phyloP scores from a whole-genome alignment of 2,888 invertebrate genomes.

The Miltochrista miniata region DNA sequence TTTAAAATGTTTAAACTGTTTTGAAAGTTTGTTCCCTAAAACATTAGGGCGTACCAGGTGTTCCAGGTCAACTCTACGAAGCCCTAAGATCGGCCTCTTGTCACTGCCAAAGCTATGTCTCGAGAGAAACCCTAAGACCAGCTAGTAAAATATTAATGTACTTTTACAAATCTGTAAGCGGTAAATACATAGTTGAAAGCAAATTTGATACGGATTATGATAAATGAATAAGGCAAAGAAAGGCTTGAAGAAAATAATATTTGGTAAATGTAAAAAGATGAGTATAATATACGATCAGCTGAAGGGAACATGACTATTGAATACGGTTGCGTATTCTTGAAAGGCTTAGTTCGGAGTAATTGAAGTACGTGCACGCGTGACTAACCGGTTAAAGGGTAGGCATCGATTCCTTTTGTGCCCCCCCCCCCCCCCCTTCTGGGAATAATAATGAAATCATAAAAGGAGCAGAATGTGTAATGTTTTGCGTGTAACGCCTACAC shows the following conservation, averaged over 20 bases:
- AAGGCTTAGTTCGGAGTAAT: constrained; percentile 23
- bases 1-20: too few relatives aligned
- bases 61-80: too few relatives aligned
- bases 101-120: too few relatives aligned
- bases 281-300: constrained; percentile 12
- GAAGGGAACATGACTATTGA: constrained; percentile 18
- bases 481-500: neutral
- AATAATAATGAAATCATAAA: neutral
- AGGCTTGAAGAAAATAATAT: constrained; percentile 20
- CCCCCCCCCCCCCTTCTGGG: too few relatives aligned
- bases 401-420: neutral
- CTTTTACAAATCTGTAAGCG: neutral
- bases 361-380: constrained; percentile 17
- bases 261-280: constrained; percentile 13
- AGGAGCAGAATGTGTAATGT: neutral
- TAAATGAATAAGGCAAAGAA: constrained; percentile 16
- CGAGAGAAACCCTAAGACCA: too few relatives aligned
- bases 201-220: constrained; percentile 19
- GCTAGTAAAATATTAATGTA: neutral
- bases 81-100: too few relatives aligned
- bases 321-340: constrained; percentile 24
- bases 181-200: neutral
- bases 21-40: too few relatives aligned
- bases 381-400: neutral
- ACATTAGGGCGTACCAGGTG: too few relatives aligned